These are phyloP conservation scores for Dicerorhinus sumatrensis DNA, from an alignment of 2,113 vertebrate genomes.

Conservation along the genomic window DNA sequence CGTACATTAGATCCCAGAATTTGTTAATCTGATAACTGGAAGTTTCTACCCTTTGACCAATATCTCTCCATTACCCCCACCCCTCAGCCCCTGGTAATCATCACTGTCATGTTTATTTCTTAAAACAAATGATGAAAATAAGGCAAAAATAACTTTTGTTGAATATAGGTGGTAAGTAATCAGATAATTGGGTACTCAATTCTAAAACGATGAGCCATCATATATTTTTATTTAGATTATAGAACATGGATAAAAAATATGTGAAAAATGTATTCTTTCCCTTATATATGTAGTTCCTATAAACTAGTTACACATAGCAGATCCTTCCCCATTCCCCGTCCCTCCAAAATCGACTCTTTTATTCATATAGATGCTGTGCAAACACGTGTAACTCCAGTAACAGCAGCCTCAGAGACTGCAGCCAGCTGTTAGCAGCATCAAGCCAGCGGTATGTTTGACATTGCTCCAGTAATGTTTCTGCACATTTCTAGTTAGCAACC, in stretches of 20 bases:
- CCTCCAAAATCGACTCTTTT: background rate
- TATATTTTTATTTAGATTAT: background rate
- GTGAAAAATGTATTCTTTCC: background rate
- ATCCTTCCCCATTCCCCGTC: background rate
- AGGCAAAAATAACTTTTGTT: background rate
- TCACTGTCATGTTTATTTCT: background rate
- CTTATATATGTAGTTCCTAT: background rate
- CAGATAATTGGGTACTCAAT: background rate
- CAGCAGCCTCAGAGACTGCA: background rate
- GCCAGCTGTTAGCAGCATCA: background rate
- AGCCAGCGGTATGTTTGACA: background rate
- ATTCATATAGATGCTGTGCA: background rate
- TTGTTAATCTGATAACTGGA: background rate
- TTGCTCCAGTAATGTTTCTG: background rate
- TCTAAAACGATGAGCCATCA: background rate
- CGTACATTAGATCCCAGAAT: background rate
- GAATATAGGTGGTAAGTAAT: background rate
- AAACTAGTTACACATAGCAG: background rate
- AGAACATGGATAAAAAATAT: background rate
- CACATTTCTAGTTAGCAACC: background rate
- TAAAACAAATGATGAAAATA: background rate
- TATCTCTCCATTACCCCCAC: background rate
- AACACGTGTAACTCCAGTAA: fast-evolving
- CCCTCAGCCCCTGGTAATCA: too few relatives aligned
- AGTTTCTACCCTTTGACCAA: background rate